Percentiles rank a stretch among this genome's conserved stretches.
These are phyloP conservation scores for Tryphoninae sp. DNA, from an alignment of 2,888 invertebrate genomes.

Conservation along the genomic window DNA sequence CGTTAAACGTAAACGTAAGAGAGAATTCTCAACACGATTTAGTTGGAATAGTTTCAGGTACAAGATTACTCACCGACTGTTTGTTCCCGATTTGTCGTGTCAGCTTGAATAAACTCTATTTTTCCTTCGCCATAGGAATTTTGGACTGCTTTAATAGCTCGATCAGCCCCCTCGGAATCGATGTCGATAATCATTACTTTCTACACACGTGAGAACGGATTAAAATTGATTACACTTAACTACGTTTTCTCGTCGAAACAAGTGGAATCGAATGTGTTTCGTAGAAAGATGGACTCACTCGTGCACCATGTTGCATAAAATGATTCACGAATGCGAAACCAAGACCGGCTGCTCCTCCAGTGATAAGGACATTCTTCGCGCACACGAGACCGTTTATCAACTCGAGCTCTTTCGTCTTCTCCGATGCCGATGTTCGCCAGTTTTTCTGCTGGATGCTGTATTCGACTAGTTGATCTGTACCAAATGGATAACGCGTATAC, in stretches of 20 bases:
- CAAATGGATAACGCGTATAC: not conserved
- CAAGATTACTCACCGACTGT: constrained; percentile 69
- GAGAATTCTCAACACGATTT: too few relatives aligned
- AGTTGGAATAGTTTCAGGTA: too few relatives aligned
- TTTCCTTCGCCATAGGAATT: constrained; percentile 73
- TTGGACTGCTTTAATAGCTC: constrained; percentile 69
- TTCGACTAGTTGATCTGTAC: constrained; percentile 37
- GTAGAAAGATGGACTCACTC: constrained; percentile 67
- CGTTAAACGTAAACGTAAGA: not conserved
- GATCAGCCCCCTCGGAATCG: constrained; percentile 68
- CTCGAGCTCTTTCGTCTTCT: constrained; percentile 75
- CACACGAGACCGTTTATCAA: constrained; percentile 74
- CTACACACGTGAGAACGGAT: constrained; percentile 61
- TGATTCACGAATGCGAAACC: constrained; percentile 76
- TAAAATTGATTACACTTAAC: not conserved
- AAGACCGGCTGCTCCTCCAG: constrained; percentile 77
- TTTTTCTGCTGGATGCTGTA: constrained; percentile 48
- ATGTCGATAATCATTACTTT: constrained; percentile 74
- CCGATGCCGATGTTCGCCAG: constrained; percentile 73
- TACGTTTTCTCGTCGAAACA: constrained; percentile 1
- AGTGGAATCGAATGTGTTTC: not conserved
- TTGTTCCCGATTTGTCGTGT: constrained; percentile 72
- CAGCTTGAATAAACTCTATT: constrained; percentile 72
- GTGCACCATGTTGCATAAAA: constrained; percentile 75
- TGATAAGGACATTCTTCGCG: constrained; percentile 76